These are phyloP conservation scores for Chesias legatella DNA, from an alignment of 2,888 invertebrate species.

Conservation along the genomic window DNA sequence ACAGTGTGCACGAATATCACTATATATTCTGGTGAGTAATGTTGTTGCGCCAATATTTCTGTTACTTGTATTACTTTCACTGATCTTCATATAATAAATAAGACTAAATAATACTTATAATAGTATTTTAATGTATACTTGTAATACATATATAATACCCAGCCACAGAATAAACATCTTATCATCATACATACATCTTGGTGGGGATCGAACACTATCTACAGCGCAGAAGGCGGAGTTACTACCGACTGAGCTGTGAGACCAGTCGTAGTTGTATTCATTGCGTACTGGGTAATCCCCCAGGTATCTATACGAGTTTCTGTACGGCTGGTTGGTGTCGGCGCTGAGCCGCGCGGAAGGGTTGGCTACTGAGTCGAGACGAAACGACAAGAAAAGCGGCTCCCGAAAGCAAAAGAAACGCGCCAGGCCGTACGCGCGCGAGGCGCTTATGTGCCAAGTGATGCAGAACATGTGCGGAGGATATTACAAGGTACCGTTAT, in stretches of 20 bases:
- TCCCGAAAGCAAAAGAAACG: constrained; percentile 83
- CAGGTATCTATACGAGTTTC: constrained; percentile 95
- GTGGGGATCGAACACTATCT: too few species aligned
- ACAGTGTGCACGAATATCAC: constrained; percentile 97
- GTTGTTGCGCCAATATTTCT: too few species aligned
- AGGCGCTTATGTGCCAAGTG: constrained; percentile 94
- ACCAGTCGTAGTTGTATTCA: too few species aligned
- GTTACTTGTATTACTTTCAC: too few species aligned
- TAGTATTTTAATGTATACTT: too few species aligned
- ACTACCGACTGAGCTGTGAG: too few species aligned
- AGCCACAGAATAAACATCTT: too few species aligned
- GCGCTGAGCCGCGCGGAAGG: constrained; percentile 94
- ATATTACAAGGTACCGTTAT: constrained; percentile 94
- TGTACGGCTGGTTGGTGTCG: constrained; percentile 96
- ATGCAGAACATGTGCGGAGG: constrained; percentile 97
- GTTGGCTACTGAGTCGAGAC: constrained; percentile 84
- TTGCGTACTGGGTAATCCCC: neutral
- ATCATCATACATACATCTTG: too few species aligned
- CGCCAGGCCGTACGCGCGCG: constrained; percentile 88
- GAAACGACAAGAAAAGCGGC: constrained; percentile 49
- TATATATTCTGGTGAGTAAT: constrained; percentile 92
- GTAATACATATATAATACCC: too few species aligned
- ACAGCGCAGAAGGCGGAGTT: too few species aligned
- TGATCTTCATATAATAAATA: too few species aligned
- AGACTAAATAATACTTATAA: too few species aligned